Evolutionary conservation across 2,888 invertebrate species (phyloP), one percentile per base, ranked within the genome.

Genomic region (Sabellastarte sp.): DNA sequence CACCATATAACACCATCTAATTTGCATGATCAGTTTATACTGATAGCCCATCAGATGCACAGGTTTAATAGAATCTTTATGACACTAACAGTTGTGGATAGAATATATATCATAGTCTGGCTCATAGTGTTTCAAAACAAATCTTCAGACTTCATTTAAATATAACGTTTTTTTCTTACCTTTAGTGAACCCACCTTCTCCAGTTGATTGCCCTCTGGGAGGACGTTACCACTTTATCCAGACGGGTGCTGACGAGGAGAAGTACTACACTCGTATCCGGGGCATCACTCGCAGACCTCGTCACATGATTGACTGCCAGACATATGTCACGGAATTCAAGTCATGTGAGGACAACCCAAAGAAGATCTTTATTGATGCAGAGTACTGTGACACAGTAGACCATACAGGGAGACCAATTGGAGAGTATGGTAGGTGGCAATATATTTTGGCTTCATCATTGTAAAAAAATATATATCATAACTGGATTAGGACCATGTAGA

Each of bases 211-310:
- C 83, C 97, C 97, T 0, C 91, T 98, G 1, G 97, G 95, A 52
- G 98, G 98, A 1, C 95, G 97, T 84, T 98, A 94, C 81, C 92
- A 91, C 82, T 98, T 98, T 79, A 89, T 90, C 0, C 97, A 98
- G 85, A 66, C 94, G 81, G 74, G 76, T 3, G 69, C 74, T 33
- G 26, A 61, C 0, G 72, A 76, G 50, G 81, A 83, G 65, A 70
- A 77, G 33, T 96, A 97, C 78, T 91, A 91, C 85, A 97, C 96
- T 0, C 89, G 97, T 83, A 96, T 98, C 76, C 87, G 97, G 58
- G 97, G 97, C 65, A 94, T 98, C 0, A 98, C 97, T 0, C 85
- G 93, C 63, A 92, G 93, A 78, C 97, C 97, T 20, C 89, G 97
- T 67, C 73, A 73, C n/a, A n/a, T n/a, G 80, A 90, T 93, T 64